A percentile compares a stretch with the other conserved stretches of the same genome.
phyloP scores from a whole-genome alignment of 2,797 vertebrate species.

The Urocyon cinereoargenteus region DNA sequence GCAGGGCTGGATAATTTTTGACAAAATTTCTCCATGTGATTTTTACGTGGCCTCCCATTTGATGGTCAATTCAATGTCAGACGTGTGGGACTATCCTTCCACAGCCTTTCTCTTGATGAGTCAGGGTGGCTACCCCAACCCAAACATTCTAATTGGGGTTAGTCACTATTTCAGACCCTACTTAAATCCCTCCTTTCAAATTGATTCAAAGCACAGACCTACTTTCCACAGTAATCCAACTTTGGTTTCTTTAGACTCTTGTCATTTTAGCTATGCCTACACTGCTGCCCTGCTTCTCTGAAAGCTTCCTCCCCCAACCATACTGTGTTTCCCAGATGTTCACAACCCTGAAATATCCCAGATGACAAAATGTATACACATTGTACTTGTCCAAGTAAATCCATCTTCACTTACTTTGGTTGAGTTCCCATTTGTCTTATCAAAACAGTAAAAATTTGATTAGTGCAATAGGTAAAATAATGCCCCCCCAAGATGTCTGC shows the following conservation, averaged over 20 bases:
- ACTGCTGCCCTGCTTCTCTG: background rate
- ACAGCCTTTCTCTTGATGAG: background rate
- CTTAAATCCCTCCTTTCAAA: background rate
- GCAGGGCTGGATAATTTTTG: background rate
- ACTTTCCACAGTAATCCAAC: background rate
- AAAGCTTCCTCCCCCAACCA: background rate
- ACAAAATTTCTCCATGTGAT: background rate
- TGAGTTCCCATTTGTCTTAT: slow-evolving; percentile 60
- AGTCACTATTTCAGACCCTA: background rate
- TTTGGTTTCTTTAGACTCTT: background rate
- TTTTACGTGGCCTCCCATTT: background rate
- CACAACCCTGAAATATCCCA: slow-evolving; percentile 10
- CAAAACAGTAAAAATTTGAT: slow-evolving; percentile 32
- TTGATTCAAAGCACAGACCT: background rate
- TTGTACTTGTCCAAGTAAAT: slow-evolving; percentile 43
- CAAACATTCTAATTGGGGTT: background rate
- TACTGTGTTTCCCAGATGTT: background rate
- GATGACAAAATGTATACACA: slow-evolving; percentile 41
- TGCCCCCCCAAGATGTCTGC: background rate
- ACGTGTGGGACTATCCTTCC: background rate
- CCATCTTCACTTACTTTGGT: slow-evolving; percentile 23
- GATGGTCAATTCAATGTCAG: background rate
- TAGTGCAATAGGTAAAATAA: background rate
- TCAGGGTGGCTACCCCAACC: background rate
- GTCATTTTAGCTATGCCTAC: slow-evolving; percentile 10